Evolutionary conservation across 1,140 invertebrate species (phyloP).

Genomic region (Leptopilina boulardi): DNA sequence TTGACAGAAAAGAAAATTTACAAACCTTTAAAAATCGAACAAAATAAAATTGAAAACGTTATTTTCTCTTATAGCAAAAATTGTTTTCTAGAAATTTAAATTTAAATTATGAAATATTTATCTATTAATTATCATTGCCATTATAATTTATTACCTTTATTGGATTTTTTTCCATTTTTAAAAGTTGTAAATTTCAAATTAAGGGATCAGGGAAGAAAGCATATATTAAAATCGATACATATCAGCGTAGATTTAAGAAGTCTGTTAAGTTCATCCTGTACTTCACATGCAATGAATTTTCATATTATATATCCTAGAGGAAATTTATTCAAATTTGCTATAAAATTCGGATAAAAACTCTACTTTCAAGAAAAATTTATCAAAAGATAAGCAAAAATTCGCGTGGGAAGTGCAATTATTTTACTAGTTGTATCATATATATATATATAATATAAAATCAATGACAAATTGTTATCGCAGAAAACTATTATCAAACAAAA

Average conservation of each 20-base stretch:
- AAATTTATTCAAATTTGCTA: not conserved
- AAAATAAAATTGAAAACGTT: too few relatives aligned
- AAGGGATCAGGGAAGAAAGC: not conserved
- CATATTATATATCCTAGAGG: not conserved
- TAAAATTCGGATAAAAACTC: not conserved
- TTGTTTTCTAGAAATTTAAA: too few relatives aligned
- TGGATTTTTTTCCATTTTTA: too few relatives aligned
- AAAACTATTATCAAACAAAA: not conserved
- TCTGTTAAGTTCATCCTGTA: not conserved
- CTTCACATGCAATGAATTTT: not conserved
- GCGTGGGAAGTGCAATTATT: not conserved
- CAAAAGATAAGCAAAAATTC: not conserved
- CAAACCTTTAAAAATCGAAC: too few relatives aligned
- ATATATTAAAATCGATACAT: conserved; percentile 16
- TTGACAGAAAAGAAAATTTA: not conserved
- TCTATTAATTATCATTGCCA: too few relatives aligned
- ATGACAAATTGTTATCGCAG: conserved; percentile 13
- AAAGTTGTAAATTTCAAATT: not conserved
- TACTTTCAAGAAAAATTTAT: not conserved
- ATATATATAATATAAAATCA: not conserved
- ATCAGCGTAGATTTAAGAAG: conserved; percentile 9
- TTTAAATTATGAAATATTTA: too few relatives aligned
- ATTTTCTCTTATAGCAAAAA: too few relatives aligned
- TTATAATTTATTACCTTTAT: too few relatives aligned
- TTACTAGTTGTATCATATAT: not conserved